phyloP scores from a whole-genome alignment of 2,888 invertebrate genomes.

The Drosophila quasianomalipes region DNA sequence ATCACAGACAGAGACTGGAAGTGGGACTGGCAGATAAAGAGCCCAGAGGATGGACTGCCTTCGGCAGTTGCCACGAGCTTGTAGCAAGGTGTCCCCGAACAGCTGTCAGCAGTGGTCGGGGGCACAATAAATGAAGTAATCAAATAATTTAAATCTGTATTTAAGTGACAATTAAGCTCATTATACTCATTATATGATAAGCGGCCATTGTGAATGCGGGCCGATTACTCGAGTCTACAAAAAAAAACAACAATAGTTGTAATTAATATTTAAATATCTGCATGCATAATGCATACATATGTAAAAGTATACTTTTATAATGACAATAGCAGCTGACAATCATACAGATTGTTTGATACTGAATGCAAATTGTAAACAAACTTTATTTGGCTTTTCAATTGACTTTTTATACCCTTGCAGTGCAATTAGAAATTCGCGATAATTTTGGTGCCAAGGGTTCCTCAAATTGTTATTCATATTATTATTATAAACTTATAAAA shows the following conservation, averaged over 20 bases:
- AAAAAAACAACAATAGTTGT: constrained; percentile 31
- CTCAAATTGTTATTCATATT: not conserved
- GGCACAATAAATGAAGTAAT: constrained; percentile 69
- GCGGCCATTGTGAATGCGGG: constrained; percentile 54
- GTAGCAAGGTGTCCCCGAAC: constrained; percentile 32
- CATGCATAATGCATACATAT: not conserved
- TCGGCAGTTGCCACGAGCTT: constrained; percentile 10
- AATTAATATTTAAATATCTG: constrained; percentile 2
- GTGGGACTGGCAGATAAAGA: constrained; percentile 36
- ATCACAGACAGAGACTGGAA: not conserved
- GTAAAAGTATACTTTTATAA: not conserved
- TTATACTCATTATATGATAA: constrained; percentile 57
- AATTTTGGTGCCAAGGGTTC: not conserved
- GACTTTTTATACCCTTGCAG: not conserved
- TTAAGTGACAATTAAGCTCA: constrained; percentile 77
- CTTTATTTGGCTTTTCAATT: not conserved
- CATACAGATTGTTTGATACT: not conserved
- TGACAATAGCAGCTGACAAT: not conserved
- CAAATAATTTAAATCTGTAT: constrained; percentile 74
- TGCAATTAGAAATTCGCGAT: not conserved
- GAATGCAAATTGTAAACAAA: no score
- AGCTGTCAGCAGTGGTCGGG: constrained; percentile 13
- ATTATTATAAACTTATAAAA: not conserved
- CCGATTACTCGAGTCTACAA: constrained; percentile 21
- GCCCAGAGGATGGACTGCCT: constrained; percentile 18